Percentiles rank a stretch among this genome's conserved stretches.
Evolutionary conservation across 1,140 invertebrate genomes (phyloP).

Genomic region (Panulirus ornatus): DNA sequence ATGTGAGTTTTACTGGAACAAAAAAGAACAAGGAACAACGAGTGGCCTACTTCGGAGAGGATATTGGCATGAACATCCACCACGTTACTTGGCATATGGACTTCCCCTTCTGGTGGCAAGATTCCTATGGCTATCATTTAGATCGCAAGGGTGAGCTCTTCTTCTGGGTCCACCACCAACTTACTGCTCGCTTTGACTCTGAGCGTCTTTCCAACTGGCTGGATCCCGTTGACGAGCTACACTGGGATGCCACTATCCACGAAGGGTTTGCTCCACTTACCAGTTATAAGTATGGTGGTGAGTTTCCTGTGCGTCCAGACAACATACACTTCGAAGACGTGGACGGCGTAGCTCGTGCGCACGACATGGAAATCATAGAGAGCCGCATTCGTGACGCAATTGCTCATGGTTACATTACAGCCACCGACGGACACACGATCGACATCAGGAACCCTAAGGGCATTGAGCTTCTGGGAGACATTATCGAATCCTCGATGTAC

Average conservation of each 20-base stretch:
- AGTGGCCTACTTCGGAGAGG: slow-evolving; percentile 62
- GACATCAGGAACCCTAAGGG: slow-evolving; percentile 30
- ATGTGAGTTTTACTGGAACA: slow-evolving; percentile 6
- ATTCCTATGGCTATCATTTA: background rate
- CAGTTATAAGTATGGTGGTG: slow-evolving; percentile 52
- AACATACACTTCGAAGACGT: slow-evolving; percentile 37
- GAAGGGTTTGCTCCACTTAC: slow-evolving; percentile 55
- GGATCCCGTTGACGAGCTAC: slow-evolving; percentile 33
- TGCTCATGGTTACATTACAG: slow-evolving; percentile 46
- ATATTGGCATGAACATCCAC: slow-evolving; percentile 59
- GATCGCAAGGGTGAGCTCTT: slow-evolving; percentile 59
- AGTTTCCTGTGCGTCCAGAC: slow-evolving; percentile 54
- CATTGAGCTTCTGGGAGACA: slow-evolving; percentile 45
- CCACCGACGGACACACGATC: background rate
- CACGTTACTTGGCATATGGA: slow-evolving; percentile 61
- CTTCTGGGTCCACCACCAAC: slow-evolving; percentile 63
- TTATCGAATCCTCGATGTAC: slow-evolving; percentile 25
- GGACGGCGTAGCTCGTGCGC: slow-evolving; percentile 32
- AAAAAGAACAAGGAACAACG: slow-evolving; percentile 52
- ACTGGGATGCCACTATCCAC: slow-evolving; percentile 31
- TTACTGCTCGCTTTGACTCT: slow-evolving; percentile 42
- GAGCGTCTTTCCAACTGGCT: slow-evolving; percentile 58
- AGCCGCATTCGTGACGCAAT: slow-evolving; percentile 49
- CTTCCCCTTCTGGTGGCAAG: slow-evolving; percentile 61
- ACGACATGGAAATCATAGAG: slow-evolving; percentile 37